Percentiles rank a stretch among this genome's conserved stretches.
Evolutionary conservation across 2,797 vertebrate species (phyloP).

Genomic region (Phataginus tetradactyla): DNA sequence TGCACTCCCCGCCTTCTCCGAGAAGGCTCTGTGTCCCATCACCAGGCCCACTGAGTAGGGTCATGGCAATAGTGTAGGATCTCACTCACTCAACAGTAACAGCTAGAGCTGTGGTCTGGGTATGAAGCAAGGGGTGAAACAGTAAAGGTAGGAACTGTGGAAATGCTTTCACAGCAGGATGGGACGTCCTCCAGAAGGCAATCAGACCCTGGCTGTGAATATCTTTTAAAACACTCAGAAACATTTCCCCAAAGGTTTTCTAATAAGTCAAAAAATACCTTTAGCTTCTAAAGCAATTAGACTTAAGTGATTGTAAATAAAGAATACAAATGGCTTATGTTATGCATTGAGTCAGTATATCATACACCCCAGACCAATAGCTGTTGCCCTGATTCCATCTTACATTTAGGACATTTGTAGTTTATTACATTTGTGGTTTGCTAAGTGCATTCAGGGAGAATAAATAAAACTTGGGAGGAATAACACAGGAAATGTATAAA

Average conservation of each 20-base stretch:
- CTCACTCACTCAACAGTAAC: not conserved
- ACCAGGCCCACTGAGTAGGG: not conserved
- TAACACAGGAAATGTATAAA: slow-evolving; percentile 50
- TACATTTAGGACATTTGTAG: slow-evolving; percentile 9
- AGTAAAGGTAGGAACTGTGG: not conserved
- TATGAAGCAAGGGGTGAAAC: not conserved
- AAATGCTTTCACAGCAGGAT: not conserved
- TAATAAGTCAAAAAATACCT: slow-evolving; percentile 23
- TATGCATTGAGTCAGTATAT: not conserved
- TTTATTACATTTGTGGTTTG: slow-evolving; percentile 38
- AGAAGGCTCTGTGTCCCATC: not conserved
- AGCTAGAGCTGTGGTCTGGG: not conserved
- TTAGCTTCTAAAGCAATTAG: slow-evolving; percentile 56
- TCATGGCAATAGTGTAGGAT: not conserved
- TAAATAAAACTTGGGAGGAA: slow-evolving; percentile 63
- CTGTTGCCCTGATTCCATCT: not conserved
- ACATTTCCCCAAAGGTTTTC: not conserved
- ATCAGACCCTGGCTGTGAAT: not conserved
- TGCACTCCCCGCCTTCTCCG: not conserved
- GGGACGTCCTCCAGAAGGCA: not conserved
- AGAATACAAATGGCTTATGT: slow-evolving; percentile 10
- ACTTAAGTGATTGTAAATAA: slow-evolving; percentile 32
- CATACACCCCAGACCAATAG: not conserved
- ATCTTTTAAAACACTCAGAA: slow-evolving; percentile 24
- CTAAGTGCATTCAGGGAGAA: slow-evolving; percentile 62